Evolutionary conservation across 1,140 invertebrate genomes (phyloP), one percentile per base, ranked within the genome.

Genomic region (Dufourea novaeangliae): DNA sequence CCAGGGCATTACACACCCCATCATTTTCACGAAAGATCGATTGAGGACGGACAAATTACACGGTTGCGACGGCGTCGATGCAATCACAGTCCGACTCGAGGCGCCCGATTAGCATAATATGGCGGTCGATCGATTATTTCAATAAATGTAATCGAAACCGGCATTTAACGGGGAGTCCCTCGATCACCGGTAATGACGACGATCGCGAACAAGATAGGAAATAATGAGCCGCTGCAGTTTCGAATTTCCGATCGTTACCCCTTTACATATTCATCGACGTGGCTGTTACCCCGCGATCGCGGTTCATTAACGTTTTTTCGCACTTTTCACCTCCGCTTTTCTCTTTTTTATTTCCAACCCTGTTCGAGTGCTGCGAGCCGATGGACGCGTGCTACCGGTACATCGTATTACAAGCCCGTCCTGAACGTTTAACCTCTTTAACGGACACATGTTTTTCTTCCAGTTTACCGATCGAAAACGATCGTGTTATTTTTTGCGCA

Each of bases 141-240:
- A 83, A 83, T 83, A 83, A 83, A 74, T 61, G 80, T 79, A 79
- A 83, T 74, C 64, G 25, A 41, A 78, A 73, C 80, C 68, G n/a
- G 63, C 50, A 50, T 41, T 83, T 83, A 82, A 14, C 29, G 25
- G 52, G 39, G 37, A n/a, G n/a, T 74, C 37, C 8, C n/a, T 50
- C 52, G 78, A 82, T 68, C 71, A 20, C 32, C 20, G 57, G 32
- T 80, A 77, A 64, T 54, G 50, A 50, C 52, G 27, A 27, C 44
- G 37, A 82, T 82, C 39, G 14, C 12, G 20, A 12, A n/a, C 1
- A 17, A 14, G 22, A 56, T 64, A 50, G 6, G 39, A 10, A 61
- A 82, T 78, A 70, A 82, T 37, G 59, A 76, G 14, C 10, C 29
- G 11, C 41, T n/a, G n/a, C n/a, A n/a, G 34, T 39, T 76, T 56